A percentile compares a stretch with the other conserved stretches of the same genome.
These are phyloP conservation scores for Glaucopsyche alexis DNA, from an alignment of 2,888 invertebrate species.

Conservation along the genomic window DNA sequence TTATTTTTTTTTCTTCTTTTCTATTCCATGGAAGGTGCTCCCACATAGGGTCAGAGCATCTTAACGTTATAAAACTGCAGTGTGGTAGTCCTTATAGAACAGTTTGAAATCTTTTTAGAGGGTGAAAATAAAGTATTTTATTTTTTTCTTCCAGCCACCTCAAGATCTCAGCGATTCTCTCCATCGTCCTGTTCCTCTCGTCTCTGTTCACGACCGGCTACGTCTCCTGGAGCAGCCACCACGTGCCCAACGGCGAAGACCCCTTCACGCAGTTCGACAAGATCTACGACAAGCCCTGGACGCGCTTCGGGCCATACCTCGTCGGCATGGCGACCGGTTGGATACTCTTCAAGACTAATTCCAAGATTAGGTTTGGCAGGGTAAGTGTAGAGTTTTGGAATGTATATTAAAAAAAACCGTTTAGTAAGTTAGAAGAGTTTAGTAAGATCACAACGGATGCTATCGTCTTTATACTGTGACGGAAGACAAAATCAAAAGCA, in stretches of 20 bases:
- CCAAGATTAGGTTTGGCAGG: conserved; percentile 86
- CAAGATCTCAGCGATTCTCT: conserved; percentile 84
- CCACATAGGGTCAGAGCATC: no score
- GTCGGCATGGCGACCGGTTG: conserved; percentile 92
- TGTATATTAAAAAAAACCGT: neutral
- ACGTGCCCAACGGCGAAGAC: conserved; percentile 88
- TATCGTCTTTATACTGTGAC: no score
- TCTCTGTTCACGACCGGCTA: conserved; percentile 90
- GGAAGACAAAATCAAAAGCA: no score
- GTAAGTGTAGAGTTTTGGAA: conserved; percentile 55
- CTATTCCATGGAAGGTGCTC: no score
- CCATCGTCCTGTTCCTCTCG: conserved; percentile 84
- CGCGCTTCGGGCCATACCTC: conserved; percentile 89
- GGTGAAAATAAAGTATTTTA: no score
- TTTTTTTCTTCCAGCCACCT: conserved; percentile 81
- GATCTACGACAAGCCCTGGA: conserved; percentile 95
- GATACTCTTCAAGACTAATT: conserved; percentile 89
- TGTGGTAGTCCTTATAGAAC: no score
- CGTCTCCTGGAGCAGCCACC: conserved; percentile 88
- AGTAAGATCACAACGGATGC: no score
- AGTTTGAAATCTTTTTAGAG: no score
- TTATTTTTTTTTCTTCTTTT: no score
- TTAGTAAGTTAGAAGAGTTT: no score
- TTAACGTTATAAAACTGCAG: no score
- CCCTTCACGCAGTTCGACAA: conserved; percentile 92